Percentiles rank a stretch among this genome's conserved stretches.
Evolutionary conservation across 2,797 vertebrate species (phyloP).

Genomic region (Sardinella longiceps): DNA sequence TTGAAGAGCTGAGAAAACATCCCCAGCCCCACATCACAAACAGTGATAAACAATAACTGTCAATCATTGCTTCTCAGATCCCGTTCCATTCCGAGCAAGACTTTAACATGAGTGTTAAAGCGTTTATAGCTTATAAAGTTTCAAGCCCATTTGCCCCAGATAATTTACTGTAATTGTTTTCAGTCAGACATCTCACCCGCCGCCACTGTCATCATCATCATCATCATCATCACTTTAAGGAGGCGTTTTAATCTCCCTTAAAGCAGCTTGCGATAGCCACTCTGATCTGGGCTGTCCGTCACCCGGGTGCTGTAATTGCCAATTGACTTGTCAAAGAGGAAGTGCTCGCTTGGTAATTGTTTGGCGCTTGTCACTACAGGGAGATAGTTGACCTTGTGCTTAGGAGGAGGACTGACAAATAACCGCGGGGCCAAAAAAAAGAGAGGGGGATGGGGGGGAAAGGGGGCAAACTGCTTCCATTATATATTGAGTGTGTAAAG

Average conservation of each 20-base stretch:
- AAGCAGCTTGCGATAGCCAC: neutral
- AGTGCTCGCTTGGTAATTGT: neutral
- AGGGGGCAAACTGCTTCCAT: neutral
- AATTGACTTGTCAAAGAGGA: constrained; percentile 19
- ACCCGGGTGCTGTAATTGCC: neutral
- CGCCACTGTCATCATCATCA: too few species aligned
- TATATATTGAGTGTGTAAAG: neutral
- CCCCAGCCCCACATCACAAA: too few species aligned
- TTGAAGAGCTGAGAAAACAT: too few species aligned
- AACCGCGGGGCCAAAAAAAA: neutral
- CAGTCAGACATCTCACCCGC: neutral
- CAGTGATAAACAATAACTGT: too few species aligned
- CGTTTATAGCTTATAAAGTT: neutral
- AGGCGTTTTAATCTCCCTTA: neutral
- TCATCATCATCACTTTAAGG: neutral
- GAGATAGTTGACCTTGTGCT: neutral
- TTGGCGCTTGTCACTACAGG: neutral
- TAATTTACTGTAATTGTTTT: neutral
- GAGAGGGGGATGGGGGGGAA: too few species aligned
- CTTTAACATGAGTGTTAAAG: neutral
- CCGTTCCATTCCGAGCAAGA: neutral
- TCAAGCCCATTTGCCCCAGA: neutral
- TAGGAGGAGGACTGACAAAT: neutral
- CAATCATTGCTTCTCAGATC: neutral
- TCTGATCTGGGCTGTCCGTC: neutral